Conservation (phyloP, 1,140 invertebrate genomes). For the Acromyrmex heyeri region DNA sequence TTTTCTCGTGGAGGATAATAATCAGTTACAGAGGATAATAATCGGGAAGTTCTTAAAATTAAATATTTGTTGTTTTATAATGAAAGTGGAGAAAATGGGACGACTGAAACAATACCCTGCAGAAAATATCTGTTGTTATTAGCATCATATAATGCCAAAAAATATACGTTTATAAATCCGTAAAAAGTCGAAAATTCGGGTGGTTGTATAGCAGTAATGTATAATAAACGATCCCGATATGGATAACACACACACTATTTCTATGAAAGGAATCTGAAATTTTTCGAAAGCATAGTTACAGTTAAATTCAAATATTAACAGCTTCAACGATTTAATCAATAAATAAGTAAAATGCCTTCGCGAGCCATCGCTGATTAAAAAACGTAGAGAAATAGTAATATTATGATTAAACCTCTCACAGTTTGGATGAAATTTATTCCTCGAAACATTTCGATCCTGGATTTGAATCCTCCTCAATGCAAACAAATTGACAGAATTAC, state of each 20-base stretch:
- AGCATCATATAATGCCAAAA: neutral
- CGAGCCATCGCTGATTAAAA: too few relatives aligned
- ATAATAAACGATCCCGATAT: neutral
- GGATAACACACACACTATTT: neutral
- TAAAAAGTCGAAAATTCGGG: neutral
- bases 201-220: neutral
- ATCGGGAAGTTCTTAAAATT: neutral
- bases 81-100: neutral
- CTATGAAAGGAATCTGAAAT: neutral
- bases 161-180: neutral
- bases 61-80: neutral
- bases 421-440: too few relatives aligned
- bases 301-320: too few relatives aligned
- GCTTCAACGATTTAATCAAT: too few relatives aligned
- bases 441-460: too few relatives aligned
- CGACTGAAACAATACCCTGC: neutral
- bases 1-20: neutral
- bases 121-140: neutral
- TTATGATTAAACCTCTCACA: too few relatives aligned
- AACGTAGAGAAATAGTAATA: too few relatives aligned
- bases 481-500: too few relatives aligned
- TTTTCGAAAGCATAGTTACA: neutral
- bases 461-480: too few relatives aligned
- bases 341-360: too few relatives aligned
- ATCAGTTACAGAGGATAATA: neutral